Evolutionary conservation across 2,797 vertebrate genomes (phyloP), one percentile per base, ranked within the genome.

Genomic region (Parauchenoglanis punctatus): DNA sequence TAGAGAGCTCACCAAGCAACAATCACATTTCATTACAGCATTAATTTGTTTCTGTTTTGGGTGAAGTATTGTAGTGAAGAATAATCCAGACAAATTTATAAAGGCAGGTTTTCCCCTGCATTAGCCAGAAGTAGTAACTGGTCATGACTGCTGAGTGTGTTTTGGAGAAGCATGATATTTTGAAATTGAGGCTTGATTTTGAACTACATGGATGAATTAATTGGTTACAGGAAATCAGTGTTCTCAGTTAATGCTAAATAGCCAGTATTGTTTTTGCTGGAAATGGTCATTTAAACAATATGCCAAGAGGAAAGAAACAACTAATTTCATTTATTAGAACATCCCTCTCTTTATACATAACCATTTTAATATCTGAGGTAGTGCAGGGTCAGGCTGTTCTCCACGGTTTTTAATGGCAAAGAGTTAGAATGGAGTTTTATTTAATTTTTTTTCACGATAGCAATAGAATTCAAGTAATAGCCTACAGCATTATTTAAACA

Each of bases 1-100:
- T 90, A 90, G 85, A 84, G 82, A 72, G 85, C 77, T 80, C 13
- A 81, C 86, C 85, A 84, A 91, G 87, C 85, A 89, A 77, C 85
- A 88, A 87, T 84, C 67, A 87, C 85, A 87, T 87, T 90, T 88
- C 76, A 89, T 90, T 85, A 89, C 65, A 63, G 52, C 58, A 85
- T 59, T 84, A 87, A 89, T 89, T 88, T 90, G 82, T 76, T 75
- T 81, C 67, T 68, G 67, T 44, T 87, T 68, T 83, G 63, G 58
- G 76, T 56, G 76, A 76, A 15, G 58, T 81, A 81, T 61, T 59
- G 35, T 83, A 81, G 59, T 70, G 31, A 61, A 72, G 67, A 86
- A 86, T 58, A 58, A 13, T n/a, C 67, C 58, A 59, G 59, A 23
- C 28, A 54, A 88, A 73, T 85, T 23, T 85, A 78, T 56, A 65